A percentile compares a stretch with the other conserved stretches of the same genome.
These are phyloP conservation scores for Flexamia atlantica DNA, from an alignment of 2,888 invertebrate species.

Conservation along the genomic window DNA sequence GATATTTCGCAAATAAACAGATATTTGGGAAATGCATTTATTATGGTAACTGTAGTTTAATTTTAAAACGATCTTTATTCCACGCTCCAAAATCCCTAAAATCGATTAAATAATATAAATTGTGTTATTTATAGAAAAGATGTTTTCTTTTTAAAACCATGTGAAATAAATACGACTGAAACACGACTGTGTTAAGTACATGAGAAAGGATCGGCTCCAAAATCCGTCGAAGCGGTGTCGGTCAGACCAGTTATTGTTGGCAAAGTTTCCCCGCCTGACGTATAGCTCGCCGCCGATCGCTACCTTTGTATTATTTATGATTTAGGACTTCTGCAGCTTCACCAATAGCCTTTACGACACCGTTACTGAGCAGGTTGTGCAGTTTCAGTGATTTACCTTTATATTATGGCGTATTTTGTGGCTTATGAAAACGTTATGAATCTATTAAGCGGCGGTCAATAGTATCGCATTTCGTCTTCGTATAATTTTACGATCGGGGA, in stretches of 20 bases:
- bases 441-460: slow-evolving; percentile 25
- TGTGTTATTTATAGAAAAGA: no score
- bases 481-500: slow-evolving; percentile 15
- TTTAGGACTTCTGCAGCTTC: slow-evolving; percentile 42
- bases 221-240: no score
- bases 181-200: no score
- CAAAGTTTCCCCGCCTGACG: background rate
- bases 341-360: slow-evolving; percentile 52
- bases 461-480: background rate
- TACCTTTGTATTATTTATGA: slow-evolving; percentile 55
- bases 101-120: no score
- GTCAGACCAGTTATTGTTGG: background rate
- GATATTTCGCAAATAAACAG: no score
- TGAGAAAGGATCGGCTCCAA: no score
- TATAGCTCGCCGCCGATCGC: slow-evolving; percentile 17
- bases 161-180: no score
- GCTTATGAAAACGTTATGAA: slow-evolving; percentile 53
- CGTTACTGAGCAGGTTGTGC: slow-evolving; percentile 46
- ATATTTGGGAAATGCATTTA: no score
- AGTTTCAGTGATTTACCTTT: slow-evolving; percentile 50
- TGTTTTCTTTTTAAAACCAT: no score
- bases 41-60: no score
- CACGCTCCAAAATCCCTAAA: no score
- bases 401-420: slow-evolving; percentile 31
- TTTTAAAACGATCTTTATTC: no score